Base-by-base conservation (phyloP, 2,888 invertebrate genomes). In the Drosophila yooni region DNA sequence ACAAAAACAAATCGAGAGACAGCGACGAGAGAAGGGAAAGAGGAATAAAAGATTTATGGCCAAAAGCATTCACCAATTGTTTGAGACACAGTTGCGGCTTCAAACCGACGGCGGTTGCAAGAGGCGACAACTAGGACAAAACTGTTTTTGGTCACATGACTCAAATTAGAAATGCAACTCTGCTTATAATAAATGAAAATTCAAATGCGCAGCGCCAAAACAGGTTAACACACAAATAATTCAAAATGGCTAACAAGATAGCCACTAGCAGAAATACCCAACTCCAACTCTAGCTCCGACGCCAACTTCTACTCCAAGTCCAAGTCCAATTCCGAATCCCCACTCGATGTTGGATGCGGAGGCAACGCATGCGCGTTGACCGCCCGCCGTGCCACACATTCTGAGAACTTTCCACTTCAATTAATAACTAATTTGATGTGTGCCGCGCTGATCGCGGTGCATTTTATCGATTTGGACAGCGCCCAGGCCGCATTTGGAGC, bases 351-450 rank as follows among this genome's bases (percentile, higher is more conserved):
- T 43, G 33, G 54, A 65, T 25, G 38, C 13, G 59, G 21, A 27
- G 34, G 68, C 25, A 60, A 89, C 88, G 89, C 88, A 89, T 82
- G 88, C 85, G 88, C 86, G 86, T 83, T 89, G 88, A 76, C 88
- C 89, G 89, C 86, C 86, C 88, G 86, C 86, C 83, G 86, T 72
- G 86, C 87, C 82, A 80, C 88, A 87, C 88, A 89, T 87, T 89
- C 89, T 89, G 88, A 89, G 86, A 89, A 87, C 86, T 87, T 87
- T 87, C 86, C 88, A 87, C 86, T 88, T 87, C 89, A 87, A 87
- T 87, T 87, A 87, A 87, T 87, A 87, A 87, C 89, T 87, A 87
- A 87, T 87, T 87, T 87, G 89, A 87, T 87, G 83, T 87, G 89
- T 88, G 89, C 84, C 89, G 84, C 89, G 89, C 86, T 72, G 87